Conservation (phyloP, 2,888 invertebrate species). For the Lepidocyrtoides sp. region DNA sequence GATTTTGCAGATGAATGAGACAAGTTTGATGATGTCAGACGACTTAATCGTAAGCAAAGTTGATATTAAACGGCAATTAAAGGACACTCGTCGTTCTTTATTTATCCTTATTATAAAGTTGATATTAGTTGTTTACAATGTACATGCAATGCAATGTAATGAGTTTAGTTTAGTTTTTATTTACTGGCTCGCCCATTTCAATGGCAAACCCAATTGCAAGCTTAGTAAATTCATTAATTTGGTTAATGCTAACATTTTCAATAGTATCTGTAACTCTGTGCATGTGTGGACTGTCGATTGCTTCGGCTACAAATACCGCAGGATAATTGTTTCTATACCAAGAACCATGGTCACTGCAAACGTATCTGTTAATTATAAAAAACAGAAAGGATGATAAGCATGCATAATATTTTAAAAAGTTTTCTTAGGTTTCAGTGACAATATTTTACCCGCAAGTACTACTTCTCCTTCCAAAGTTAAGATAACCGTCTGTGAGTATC, state of each 20-base stretch:
- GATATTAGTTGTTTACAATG: not conserved
- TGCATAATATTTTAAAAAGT: too few relatives aligned
- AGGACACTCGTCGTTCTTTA: too few relatives aligned
- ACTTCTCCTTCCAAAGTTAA: slow-evolving; percentile 1
- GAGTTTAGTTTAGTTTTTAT: not conserved
- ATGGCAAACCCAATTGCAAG: slow-evolving; percentile 59
- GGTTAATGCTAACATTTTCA: slow-evolving; percentile 40
- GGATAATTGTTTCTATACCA: slow-evolving; percentile 53
- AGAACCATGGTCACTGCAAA: slow-evolving; percentile 64
- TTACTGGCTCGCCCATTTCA: slow-evolving; percentile 59
- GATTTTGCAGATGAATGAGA: too few relatives aligned
- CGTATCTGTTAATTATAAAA: not conserved
- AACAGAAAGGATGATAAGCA: too few relatives aligned
- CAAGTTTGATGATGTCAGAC: too few relatives aligned
- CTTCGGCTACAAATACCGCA: slow-evolving; percentile 43
- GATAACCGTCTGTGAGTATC: slow-evolving; percentile 59
- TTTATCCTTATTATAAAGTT: too few relatives aligned
- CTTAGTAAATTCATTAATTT: slow-evolving; percentile 61
- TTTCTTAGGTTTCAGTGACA: too few relatives aligned
- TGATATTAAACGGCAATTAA: not conserved
- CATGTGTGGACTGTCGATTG: slow-evolving; percentile 3
- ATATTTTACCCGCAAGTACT: slow-evolving; percentile 50
- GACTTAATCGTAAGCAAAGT: too few relatives aligned
- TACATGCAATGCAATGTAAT: not conserved
- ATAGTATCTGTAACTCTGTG: slow-evolving; percentile 36